Percentiles rank a stretch among this genome's conserved stretches.
phyloP scores from a whole-genome alignment of 1,140 invertebrate genomes.

The Vanessa tameamea region DNA sequence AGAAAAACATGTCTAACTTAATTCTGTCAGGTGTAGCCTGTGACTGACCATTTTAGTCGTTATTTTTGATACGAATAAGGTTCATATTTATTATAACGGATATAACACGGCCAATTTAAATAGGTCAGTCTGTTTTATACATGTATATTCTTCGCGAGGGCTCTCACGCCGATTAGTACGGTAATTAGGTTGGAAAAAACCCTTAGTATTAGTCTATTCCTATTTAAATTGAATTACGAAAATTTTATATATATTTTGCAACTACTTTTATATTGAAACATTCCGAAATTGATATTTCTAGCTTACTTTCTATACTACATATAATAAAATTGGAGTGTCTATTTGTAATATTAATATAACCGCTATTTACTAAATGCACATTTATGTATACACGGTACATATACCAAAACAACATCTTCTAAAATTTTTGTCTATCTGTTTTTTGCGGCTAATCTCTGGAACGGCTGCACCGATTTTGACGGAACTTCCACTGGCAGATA shows the following conservation, averaged over 20 bases:
- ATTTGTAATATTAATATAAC: too few species aligned
- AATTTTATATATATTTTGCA: not conserved
- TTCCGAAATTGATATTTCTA: too few species aligned
- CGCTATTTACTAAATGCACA: too few species aligned
- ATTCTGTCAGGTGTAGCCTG: slow-evolving; percentile 14
- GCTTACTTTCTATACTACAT: too few species aligned
- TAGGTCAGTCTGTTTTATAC: slow-evolving; percentile 24
- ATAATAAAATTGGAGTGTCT: too few species aligned
- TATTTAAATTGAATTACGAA: not conserved
- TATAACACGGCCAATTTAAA: slow-evolving; percentile 18
- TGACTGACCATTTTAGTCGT: not conserved
- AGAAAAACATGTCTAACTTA: slow-evolving; percentile 6
- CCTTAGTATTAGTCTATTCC: slow-evolving; percentile 2
- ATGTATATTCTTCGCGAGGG: slow-evolving; percentile 11
- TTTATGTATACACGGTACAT: too few species aligned
- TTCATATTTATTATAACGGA: not conserved
- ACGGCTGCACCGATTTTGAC: too few species aligned
- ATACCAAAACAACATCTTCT: too few species aligned
- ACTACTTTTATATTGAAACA: too few species aligned
- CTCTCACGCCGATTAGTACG: slow-evolving; percentile 26
- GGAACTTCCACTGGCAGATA: too few species aligned
- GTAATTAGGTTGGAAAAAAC: slow-evolving; percentile 23
- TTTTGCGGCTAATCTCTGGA: too few species aligned
- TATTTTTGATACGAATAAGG: not conserved
- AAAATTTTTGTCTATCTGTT: too few species aligned